Evolutionary conservation across 2,888 invertebrate genomes (phyloP).

Genomic region (Esperia sulphurella): DNA sequence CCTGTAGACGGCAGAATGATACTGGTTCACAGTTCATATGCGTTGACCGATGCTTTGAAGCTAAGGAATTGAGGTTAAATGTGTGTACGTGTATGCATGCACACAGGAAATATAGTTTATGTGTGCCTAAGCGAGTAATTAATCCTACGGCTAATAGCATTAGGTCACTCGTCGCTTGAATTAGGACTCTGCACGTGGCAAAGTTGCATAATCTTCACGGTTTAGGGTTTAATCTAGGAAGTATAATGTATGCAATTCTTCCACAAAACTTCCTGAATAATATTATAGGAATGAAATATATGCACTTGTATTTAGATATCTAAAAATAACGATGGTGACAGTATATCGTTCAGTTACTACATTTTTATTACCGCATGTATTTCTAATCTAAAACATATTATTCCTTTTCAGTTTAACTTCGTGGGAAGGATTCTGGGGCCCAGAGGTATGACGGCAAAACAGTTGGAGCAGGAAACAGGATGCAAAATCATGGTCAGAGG

Average conservation of each 20-base stretch:
- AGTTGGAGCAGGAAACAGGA: conserved; percentile 99
- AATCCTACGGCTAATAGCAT: conserved; percentile 54
- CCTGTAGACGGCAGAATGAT: conserved; percentile 55
- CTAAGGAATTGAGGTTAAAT: conserved; percentile 64
- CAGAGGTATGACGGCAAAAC: conserved; percentile 99
- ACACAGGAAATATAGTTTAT: conserved; percentile 57
- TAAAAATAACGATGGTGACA: too few species aligned
- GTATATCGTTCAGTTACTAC: too few species aligned
- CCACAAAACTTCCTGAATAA: too few species aligned
- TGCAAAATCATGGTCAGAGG: conserved; percentile 99
- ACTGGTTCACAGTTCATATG: conserved; percentile 70
- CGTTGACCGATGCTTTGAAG: conserved; percentile 64
- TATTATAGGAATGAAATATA: too few species aligned
- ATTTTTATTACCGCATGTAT: too few species aligned
- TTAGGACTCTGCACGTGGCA: conserved; percentile 25
- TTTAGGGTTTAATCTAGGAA: neutral
- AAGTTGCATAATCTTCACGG: conserved; percentile 25
- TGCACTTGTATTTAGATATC: too few species aligned
- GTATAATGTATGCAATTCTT: conserved; percentile 8
- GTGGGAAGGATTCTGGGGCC: conserved; percentile 99
- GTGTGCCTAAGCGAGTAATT: conserved; percentile 63
- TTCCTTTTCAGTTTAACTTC: conserved; percentile 96
- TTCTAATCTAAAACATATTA: neutral
- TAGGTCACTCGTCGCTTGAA: conserved; percentile 33
- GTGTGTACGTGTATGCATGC: conserved; percentile 30